Percentiles rank a stretch among this genome's conserved stretches.
Conservation (phyloP, 2,797 vertebrate species). For the Psittacula derbiana region DNA sequence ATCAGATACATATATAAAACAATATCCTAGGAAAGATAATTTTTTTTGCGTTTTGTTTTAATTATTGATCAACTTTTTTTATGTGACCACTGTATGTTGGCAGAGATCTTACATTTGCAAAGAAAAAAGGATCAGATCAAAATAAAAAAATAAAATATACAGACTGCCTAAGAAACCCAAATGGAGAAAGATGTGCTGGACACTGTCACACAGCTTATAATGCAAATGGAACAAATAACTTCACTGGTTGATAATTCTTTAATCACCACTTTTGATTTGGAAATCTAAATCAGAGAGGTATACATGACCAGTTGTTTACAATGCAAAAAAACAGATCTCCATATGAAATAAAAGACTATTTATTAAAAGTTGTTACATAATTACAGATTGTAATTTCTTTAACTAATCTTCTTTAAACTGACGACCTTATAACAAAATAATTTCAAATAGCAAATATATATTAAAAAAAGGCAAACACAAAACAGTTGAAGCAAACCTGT, state of each 20-base stretch:
- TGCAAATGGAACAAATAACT: background rate
- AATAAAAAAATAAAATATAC: background rate
- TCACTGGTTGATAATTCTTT: background rate
- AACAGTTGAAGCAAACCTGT: conserved; percentile 82
- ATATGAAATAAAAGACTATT: background rate
- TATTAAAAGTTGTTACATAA: background rate
- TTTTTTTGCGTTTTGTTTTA: background rate
- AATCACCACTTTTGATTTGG: background rate
- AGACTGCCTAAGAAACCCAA: background rate
- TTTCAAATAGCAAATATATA: background rate
- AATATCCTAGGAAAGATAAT: background rate
- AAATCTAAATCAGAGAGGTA: background rate
- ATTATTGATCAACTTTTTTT: background rate
- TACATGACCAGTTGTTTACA: background rate
- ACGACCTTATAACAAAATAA: background rate
- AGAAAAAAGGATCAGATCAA: background rate
- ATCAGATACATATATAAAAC: background rate
- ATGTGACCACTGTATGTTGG: too few relatives aligned
- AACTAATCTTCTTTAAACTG: background rate
- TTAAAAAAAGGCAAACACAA: background rate
- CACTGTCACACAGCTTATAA: background rate
- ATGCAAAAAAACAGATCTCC: background rate
- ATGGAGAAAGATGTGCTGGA: background rate
- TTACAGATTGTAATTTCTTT: background rate
- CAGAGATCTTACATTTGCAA: background rate